These are phyloP conservation scores for Mirounga angustirostris DNA, from an alignment of 2,113 vertebrate genomes.

Conservation along the genomic window DNA sequence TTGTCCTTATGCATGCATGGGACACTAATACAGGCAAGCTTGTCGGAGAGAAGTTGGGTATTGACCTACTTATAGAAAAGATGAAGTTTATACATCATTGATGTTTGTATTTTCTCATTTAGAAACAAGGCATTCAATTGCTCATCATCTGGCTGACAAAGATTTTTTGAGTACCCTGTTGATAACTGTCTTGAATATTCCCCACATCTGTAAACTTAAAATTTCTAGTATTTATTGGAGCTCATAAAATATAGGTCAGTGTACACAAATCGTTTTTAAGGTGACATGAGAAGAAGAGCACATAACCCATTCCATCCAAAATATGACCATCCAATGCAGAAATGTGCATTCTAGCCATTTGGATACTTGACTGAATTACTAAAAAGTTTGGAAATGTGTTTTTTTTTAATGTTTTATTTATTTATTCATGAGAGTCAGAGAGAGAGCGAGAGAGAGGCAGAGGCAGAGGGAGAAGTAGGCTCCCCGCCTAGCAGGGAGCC, in stretches of 20 bases:
- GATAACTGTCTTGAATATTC: background rate
- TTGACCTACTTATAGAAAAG: background rate
- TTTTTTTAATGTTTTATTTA: too few relatives aligned
- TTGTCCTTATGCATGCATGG: background rate
- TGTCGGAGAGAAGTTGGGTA: background rate
- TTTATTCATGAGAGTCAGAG: too few relatives aligned
- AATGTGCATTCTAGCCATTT: background rate
- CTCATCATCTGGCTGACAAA: background rate
- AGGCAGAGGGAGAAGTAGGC: too few relatives aligned
- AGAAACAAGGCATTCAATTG: background rate
- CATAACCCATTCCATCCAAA: background rate
- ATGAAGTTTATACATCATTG: background rate
- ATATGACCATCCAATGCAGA: background rate
- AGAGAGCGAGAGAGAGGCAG: too few relatives aligned
- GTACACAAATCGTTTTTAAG: constrained; percentile 44
- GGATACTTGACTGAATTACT: background rate
- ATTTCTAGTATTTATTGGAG: constrained; percentile 30
- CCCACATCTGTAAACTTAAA: background rate
- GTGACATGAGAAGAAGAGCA: background rate
- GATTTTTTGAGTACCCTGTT: background rate
- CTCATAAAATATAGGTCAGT: background rate
- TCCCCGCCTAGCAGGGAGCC: too few relatives aligned
- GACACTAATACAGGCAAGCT: background rate
- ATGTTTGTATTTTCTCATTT: background rate
- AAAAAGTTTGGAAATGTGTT: background rate